phyloP scores from a whole-genome alignment of 2,797 vertebrate species.

The Passerculus sandwichensis region DNA sequence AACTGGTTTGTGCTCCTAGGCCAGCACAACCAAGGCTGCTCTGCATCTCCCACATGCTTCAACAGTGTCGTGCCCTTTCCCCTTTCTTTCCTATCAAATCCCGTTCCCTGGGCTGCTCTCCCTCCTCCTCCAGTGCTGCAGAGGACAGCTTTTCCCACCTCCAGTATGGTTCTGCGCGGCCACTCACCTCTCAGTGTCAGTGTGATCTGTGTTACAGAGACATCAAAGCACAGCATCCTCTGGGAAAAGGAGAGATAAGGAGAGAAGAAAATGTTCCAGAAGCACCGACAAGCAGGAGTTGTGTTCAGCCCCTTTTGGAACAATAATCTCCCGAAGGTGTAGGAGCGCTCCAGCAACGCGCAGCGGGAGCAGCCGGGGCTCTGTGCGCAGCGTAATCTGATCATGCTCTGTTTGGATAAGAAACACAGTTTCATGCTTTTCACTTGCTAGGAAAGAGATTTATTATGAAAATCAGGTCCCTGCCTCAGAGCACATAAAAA shows the following conservation, averaged over 20 bases:
- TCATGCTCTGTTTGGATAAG: neutral
- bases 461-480: conserved; percentile 18
- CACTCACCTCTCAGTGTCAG: neutral
- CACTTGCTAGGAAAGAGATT: conserved; percentile 7
- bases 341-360: neutral
- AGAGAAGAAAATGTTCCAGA: neutral
- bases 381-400: neutral
- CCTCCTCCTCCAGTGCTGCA: neutral
- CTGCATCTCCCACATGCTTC: neutral
- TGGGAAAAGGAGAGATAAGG: neutral
- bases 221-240: neutral
- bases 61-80: rapidly evolving
- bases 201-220: neutral
- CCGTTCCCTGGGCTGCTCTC: neutral
- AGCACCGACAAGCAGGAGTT: neutral
- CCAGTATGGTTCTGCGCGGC: neutral
- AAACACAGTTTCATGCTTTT: neutral
- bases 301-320: neutral
- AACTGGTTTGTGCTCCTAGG: neutral
- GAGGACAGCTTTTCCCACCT: neutral
- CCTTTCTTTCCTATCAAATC: neutral
- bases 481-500: conserved; percentile 28
- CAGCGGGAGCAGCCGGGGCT: neutral
- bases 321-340: neutral
- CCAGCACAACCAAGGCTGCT: neutral